Evolutionary conservation across 2,797 vertebrate species (phyloP), one percentile per base, ranked within the genome.

Genomic region (Schizothorax lantsangensis): DNA sequence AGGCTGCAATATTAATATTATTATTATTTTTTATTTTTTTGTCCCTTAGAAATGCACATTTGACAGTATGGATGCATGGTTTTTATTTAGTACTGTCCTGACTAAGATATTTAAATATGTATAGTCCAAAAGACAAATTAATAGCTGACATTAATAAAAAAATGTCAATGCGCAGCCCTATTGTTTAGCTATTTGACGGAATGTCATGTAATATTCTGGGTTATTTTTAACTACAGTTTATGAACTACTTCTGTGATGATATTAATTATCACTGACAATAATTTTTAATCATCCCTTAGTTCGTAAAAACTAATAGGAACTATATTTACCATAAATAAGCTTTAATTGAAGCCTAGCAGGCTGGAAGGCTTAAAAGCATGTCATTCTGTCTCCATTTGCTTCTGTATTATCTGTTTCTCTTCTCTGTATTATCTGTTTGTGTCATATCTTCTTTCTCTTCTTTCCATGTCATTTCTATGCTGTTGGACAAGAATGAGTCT

Each of bases 331-430:
- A 23, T 38, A 26, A 71, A 23, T 6, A 6, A 6, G 15, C 45
- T 71, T 82, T 52, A n/a, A 69, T 52, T 19, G 1, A 36, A 49
- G 9, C 33, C 30, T 49, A 15, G n/a, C 21, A 9, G 14, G 21
- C 43, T 7, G 21, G 52, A 59, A 23, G 21, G 36, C 7, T 40
- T n/a, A n/a, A 79, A 59, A n/a, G 12, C 75, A 74, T 52, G 14
- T 85, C 8, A 54, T 49, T 81, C 43, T 15, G 15, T 33, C 79
- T 73, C 12, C 23, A 43, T 83, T 57, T 71, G 7, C 17, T 77
- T 78, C n/a, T 62, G 49, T 47, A 17, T n/a, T 66, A 49, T 64
- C 30, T 75, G 10, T 14, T 10, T 2, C 43, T 57, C 38, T 19
- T 83, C 57, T 52, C n/a, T n/a, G 11, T 1, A 6, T 57, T 30